Evolutionary conservation across 1,140 invertebrate species (phyloP), one percentile per base, ranked within the genome.

Genomic region (Nasonia longicornis): DNA sequence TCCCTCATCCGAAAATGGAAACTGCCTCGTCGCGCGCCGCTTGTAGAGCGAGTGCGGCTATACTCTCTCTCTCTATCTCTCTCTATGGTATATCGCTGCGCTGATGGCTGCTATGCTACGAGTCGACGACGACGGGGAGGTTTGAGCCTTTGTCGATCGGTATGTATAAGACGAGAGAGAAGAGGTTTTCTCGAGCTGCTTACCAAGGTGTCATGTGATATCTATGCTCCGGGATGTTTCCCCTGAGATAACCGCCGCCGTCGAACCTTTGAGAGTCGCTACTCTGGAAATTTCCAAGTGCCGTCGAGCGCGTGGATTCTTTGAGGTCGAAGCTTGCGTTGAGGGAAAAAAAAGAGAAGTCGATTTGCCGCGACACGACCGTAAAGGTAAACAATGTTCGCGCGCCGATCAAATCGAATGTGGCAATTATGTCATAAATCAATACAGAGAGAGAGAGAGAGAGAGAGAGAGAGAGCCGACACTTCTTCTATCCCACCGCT

Each of bases 251-350:
- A 42, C 38, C 38, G 7, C 10, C 38, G 7, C 10, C 38, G 7
- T 42, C 8, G 38, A 42, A 42, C 52, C 63, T 77, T 77, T 77
- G 75, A 77, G 35, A 42, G 20, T 38, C 52, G 52, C 3, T 26
- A 26, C 26, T 77, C n/a, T 20, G 35, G 64, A 42, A 77, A 77
- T 77, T 77, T 77, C 75, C 14, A 67, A 77, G 64, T 77, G 14
- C 35, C 66, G 64, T 77, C 67, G 38, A 42, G 38, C 38, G 7
- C 7, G 38, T 8, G 38, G 38, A 42, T 42, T 42, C 38, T 42
- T 42, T 42, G 38, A 11, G 38, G 38, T 42, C 38, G 38, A 42
- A 42, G 38, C 6, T 42, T 42, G 7, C 38, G 38, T 42, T 42
- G 38, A 42, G 7, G 38, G 38, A 42, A 42, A 42, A 42, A 42